Conservation (phyloP, 1,140 invertebrate species). For the Frieseomelitta varia region DNA sequence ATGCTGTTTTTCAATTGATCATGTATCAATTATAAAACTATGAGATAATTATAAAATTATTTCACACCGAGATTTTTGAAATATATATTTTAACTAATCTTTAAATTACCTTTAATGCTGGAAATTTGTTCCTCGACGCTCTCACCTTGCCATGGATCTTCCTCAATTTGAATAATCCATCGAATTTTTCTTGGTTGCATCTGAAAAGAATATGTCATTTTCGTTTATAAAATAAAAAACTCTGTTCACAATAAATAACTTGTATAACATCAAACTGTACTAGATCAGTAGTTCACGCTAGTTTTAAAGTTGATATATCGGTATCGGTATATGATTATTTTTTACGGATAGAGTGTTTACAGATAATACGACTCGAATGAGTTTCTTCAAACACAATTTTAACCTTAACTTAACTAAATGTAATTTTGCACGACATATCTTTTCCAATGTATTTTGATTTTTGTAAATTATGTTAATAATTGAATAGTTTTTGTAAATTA, state of each 20-base stretch:
- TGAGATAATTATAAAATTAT: not conserved
- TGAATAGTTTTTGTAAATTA: not conserved
- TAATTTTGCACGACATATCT: not conserved
- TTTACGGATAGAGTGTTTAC: slow-evolving; percentile 47
- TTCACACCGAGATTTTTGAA: not conserved
- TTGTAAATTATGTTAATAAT: too few species aligned
- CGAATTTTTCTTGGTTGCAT: slow-evolving; percentile 79
- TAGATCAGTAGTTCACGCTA: slow-evolving; percentile 45
- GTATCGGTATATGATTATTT: slow-evolving; percentile 60
- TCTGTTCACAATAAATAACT: not conserved
- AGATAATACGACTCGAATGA: slow-evolving; percentile 48
- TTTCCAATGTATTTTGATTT: not conserved
- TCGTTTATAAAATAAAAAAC: not conserved
- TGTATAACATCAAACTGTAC: slow-evolving; percentile 38
- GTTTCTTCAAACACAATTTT: slow-evolving; percentile 18
- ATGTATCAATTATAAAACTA: not conserved
- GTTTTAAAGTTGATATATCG: slow-evolving; percentile 48
- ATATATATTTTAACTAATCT: not conserved
- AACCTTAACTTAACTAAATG: not conserved
- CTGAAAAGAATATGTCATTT: slow-evolving; percentile 35
- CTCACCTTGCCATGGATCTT: slow-evolving; percentile 75
- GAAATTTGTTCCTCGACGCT: slow-evolving; percentile 83
- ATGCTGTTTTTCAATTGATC: not conserved
- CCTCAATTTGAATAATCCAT: slow-evolving; percentile 82
- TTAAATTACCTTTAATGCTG: slow-evolving; percentile 80